Evolutionary conservation across 2,888 invertebrate species (phyloP), one percentile per base, ranked within the genome.

Genomic region (Orthosia gothica): DNA sequence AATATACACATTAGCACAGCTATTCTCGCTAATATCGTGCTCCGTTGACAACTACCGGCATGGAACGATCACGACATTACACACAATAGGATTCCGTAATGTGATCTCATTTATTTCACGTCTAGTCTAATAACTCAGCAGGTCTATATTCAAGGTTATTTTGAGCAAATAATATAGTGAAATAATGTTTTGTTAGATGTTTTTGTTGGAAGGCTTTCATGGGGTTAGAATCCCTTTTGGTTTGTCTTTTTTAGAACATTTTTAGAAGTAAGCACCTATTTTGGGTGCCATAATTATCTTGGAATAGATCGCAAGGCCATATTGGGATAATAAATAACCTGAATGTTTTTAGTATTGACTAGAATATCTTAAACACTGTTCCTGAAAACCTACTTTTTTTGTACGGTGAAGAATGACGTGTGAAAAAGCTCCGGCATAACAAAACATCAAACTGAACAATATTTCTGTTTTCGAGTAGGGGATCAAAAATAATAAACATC

Each of bases 41-140:
- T 81, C 62, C 69, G 65, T 76, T 83, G 82, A 88, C 82, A 81
- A 80, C 84, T 81, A 79, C 81, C 81, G 82, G 87, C 64, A 79
- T 75, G 74, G 73, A 86, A 85, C 73, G 81, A 87, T 87, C 85
- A 88, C 79, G 87, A 87, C 87, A 85, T 81, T 75, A 64, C 57
- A 74, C 70, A 84, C 88, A 88, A 88, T 88, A 79, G 82, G 87
- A 86, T 87, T 83, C 86, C 69, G 75, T 87, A 87, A 89, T 89
- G 83, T 78, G 84, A 83, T 87, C 87, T 87, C 87, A 84, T 87
- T 88, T 86, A 82, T 86, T 76, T 82, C 74, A 86, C 69, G 88
- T 83, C 83, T 78, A 63, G 64, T 82, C 85, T 70, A 74, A 82
- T 79, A 79, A 80, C 55, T 84, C 76, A 75, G 68, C 65, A 64